Conservation (phyloP, 2,113 vertebrate species). For the Macaca nemestrina region DNA sequence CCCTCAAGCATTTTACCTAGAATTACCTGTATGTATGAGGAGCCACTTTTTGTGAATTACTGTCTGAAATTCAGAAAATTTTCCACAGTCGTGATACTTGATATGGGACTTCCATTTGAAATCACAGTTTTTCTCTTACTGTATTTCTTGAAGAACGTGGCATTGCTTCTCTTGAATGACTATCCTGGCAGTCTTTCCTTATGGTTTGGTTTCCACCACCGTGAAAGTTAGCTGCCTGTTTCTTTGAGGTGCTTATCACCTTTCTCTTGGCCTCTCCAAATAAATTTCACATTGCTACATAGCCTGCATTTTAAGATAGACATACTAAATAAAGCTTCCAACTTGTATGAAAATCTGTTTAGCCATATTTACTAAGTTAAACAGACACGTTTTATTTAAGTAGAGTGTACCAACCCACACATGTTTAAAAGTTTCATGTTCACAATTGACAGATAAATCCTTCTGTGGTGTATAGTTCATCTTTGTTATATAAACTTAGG, state of each 20-base stretch:
- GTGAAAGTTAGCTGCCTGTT: neutral
- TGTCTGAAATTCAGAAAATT: neutral
- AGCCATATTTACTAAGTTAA: conserved; percentile 43
- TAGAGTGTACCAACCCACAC: neutral
- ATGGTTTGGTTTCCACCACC: neutral
- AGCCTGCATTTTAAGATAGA: conserved; percentile 4
- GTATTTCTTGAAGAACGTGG: neutral
- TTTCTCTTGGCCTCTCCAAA: neutral
- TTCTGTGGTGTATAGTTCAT: neutral
- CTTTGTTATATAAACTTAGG: neutral
- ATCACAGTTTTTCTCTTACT: neutral
- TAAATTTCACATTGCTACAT: neutral
- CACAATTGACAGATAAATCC: neutral
- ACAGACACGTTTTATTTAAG: conserved; percentile 49
- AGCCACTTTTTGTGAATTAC: neutral
- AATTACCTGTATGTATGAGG: neutral
- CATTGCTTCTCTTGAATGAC: neutral
- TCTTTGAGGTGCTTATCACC: neutral
- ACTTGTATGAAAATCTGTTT: conserved; percentile 54
- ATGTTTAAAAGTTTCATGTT: neutral
- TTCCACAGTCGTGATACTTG: neutral
- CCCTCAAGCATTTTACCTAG: neutral
- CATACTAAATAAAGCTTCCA: neutral
- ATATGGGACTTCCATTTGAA: neutral
- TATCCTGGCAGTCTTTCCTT: neutral